Percentiles rank a stretch among this genome's conserved stretches.
Evolutionary conservation across 2,113 vertebrate species (phyloP).

Genomic region (Lynx canadensis): DNA sequence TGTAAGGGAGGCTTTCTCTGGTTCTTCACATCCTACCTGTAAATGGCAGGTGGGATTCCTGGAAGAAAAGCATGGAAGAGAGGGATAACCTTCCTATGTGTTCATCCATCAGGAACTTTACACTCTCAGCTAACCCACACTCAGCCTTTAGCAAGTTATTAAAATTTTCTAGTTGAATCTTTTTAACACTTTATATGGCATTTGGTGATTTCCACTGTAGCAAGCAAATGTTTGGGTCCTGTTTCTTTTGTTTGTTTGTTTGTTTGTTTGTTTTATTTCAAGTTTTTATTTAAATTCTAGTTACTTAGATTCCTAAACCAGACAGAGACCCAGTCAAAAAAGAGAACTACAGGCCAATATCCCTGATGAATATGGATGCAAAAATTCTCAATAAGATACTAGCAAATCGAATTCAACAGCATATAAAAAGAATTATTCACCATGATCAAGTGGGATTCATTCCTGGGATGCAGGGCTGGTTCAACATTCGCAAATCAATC

Average conservation of each 20-base stretch:
- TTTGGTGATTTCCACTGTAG: not conserved
- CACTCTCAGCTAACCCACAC: not conserved
- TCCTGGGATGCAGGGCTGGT: no score
- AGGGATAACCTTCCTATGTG: not conserved
- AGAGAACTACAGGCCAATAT: no score
- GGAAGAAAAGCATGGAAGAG: not conserved
- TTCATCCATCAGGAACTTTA: not conserved
- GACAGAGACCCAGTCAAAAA: no score
- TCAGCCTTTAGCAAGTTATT: not conserved
- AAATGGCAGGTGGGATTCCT: not conserved
- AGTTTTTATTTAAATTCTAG: not conserved
- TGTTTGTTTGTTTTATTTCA: not conserved
- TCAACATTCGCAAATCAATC: no score
- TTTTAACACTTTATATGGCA: not conserved
- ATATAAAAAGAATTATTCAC: no score
- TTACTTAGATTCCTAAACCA: no score
- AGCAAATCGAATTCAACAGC: no score
- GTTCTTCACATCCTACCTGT: not conserved
- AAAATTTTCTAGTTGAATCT: not conserved
- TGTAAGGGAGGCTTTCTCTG: not conserved
- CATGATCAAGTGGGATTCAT: no score
- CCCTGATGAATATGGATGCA: no score
- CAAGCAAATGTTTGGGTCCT: not conserved
- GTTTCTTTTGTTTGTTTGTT: not conserved
- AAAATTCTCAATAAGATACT: no score